Evolutionary conservation across 2,888 invertebrate genomes (phyloP), one percentile per base, ranked within the genome.

Genomic region (Papilio protenor): DNA sequence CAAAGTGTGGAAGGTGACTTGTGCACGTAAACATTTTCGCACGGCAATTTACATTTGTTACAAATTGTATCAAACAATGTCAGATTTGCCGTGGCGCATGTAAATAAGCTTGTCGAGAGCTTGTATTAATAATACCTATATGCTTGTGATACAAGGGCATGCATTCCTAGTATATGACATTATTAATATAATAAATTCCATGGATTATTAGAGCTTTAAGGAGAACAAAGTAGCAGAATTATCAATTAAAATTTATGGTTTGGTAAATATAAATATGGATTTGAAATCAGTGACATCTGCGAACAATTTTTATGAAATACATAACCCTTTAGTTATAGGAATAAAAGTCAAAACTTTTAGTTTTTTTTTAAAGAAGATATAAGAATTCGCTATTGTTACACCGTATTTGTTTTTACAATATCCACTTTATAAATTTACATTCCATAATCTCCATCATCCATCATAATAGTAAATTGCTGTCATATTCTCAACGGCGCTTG

Each of bases 1-100:
- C 47, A 77, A 81, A 80, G 66, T 81, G 81, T 80, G 76, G 76
- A 80, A 76, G 82, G 79, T 81, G 80, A 82, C 79, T 81, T 77
- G 73, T 72, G 64, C 71, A 76, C 69, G 73, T 81, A 81, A 81
- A 81, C 73, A 81, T 77, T 80, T 80, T 80, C 79, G 57, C 64
- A 57, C 40, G 73, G 73, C 57, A 69, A 73, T 75, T 81, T 74
- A 47, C 71, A 77, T 76, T 45, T 59, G 55, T 73, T 55, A 57
- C 71, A 77, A 77, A 73, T 78, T 77, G 72, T 75, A 70, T 75
- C 49, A 33, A 59, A 73, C 47, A 21, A 57, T 70, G 70, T 76
- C 70, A 45, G 55, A 71, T 45, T 47, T 57, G 23, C 52, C 0
- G 33, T n/a, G 66, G 66, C 55, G 14, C 40, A 49, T n/a, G 33